These are phyloP conservation scores for Aptenodytes patagonicus DNA, from an alignment of 2,113 vertebrate genomes.

Conservation along the genomic window DNA sequence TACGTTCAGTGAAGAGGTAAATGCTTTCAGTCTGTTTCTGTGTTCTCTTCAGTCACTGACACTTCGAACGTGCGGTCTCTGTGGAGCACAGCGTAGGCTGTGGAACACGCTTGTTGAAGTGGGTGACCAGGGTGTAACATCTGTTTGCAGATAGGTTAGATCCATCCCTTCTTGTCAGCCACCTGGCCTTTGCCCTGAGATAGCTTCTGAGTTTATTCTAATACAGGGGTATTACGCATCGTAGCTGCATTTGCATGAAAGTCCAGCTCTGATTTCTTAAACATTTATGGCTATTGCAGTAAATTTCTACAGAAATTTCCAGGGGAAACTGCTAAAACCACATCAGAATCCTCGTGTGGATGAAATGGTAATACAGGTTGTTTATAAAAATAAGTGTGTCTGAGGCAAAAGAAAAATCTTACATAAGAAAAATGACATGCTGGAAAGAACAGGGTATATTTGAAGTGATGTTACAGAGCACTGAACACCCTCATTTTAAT, in stretches of 20 bases:
- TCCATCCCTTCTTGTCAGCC: background rate
- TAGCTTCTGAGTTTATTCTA: background rate
- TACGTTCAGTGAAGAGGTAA: background rate
- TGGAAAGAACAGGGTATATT: background rate
- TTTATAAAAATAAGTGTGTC: background rate
- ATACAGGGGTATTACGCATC: accelerated
- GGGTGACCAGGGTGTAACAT: background rate
- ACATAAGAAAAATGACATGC: background rate
- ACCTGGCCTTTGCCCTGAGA: background rate
- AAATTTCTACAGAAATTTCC: background rate
- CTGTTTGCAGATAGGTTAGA: background rate
- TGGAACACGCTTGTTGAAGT: too few species aligned
- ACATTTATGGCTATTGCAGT: background rate
- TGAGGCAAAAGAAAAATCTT: background rate
- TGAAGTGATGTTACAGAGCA: background rate
- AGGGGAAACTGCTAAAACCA: background rate
- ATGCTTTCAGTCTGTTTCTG: background rate
- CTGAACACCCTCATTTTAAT: constrained; percentile 36
- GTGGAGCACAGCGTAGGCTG: background rate
- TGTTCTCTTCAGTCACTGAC: background rate
- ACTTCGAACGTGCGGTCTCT: accelerated
- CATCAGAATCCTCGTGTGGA: background rate
- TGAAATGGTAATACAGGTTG: background rate
- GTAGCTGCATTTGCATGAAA: background rate
- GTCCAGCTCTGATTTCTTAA: background rate